Conservation (phyloP, 1,140 invertebrate genomes). For the Leguminivora glycinivorella region DNA sequence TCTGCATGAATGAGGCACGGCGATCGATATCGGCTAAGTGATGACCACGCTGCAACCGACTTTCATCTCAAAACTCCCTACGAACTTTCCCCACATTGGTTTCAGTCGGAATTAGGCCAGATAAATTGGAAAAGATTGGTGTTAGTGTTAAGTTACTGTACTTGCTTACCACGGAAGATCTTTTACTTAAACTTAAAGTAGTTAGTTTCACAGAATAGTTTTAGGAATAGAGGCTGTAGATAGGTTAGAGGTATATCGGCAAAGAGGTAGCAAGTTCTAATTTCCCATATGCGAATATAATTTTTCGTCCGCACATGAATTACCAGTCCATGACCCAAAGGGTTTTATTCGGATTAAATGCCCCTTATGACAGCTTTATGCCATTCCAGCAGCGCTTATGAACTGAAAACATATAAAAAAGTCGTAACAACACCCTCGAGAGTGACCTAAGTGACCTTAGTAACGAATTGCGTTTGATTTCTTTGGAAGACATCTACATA, state of each 20-base stretch:
- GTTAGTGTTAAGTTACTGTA: background rate
- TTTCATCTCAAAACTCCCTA: constrained; percentile 19
- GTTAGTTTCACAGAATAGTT: too few relatives aligned
- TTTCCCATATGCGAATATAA: constrained; percentile 10
- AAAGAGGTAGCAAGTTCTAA: background rate
- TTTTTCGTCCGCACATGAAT: constrained; percentile 15
- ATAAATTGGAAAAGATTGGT: constrained; percentile 23
- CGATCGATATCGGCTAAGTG: constrained; percentile 44
- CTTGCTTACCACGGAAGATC: too few relatives aligned
- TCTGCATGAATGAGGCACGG: constrained; percentile 43
- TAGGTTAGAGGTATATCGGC: background rate
- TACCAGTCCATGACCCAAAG: background rate
- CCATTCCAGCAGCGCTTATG: background rate
- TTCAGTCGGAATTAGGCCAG: constrained; percentile 2
- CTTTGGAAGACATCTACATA: background rate
- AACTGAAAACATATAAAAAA: constrained; percentile 13
- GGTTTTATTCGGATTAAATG: constrained; percentile 19
- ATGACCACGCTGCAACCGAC: constrained; percentile 38
- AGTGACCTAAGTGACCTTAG: background rate
- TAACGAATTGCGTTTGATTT: constrained; percentile 25
- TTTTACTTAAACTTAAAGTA: too few relatives aligned
- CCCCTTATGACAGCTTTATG: constrained; percentile 17
- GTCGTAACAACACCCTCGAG: background rate
- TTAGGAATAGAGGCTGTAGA: too few relatives aligned
- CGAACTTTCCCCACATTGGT: constrained; percentile 22